Evolutionary conservation across 2,888 invertebrate species (phyloP).

Genomic region (Eupithecia insigniata): DNA sequence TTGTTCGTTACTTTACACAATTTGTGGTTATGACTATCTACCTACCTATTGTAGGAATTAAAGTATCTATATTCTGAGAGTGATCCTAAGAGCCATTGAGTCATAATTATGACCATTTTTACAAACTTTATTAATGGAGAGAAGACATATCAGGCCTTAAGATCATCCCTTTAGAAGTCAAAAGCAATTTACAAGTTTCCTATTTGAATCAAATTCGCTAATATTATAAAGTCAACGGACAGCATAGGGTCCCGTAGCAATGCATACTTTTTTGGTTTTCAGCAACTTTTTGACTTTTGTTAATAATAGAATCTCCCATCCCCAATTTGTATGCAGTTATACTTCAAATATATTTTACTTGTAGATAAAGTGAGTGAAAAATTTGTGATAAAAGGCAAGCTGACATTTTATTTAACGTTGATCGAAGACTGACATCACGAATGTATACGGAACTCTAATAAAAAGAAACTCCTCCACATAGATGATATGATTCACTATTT

Average conservation of each 20-base stretch:
- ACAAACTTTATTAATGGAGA: slow-evolving; percentile 40
- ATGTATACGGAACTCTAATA: slow-evolving; percentile 3
- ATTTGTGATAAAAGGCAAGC: neutral
- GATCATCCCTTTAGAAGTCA: slow-evolving; percentile 41
- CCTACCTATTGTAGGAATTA: slow-evolving; percentile 23
- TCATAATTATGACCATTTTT: slow-evolving; percentile 48
- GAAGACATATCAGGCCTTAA: slow-evolving; percentile 19
- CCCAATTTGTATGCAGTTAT: neutral
- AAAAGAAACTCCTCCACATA: slow-evolving; percentile 62
- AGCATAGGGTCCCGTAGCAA: neutral
- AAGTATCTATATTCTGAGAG: slow-evolving; percentile 16
- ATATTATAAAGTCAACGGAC: neutral
- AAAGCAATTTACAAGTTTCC: slow-evolving; percentile 73
- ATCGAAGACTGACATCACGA: neutral
- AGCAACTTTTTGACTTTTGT: neutral
- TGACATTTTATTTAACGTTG: neutral
- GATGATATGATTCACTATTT: slow-evolving; percentile 68
- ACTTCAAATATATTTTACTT: neutral
- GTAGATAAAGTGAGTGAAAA: neutral
- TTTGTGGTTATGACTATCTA: neutral
- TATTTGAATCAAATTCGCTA: slow-evolving; percentile 49
- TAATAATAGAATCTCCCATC: neutral
- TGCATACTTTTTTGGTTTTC: neutral
- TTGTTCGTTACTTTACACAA: slow-evolving; percentile 11
- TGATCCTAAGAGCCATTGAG: slow-evolving; percentile 42